Percentiles rank a stretch among this genome's conserved stretches.
Evolutionary conservation across 2,888 invertebrate genomes (phyloP).

Genomic region (Drosophila stalkeri): DNA sequence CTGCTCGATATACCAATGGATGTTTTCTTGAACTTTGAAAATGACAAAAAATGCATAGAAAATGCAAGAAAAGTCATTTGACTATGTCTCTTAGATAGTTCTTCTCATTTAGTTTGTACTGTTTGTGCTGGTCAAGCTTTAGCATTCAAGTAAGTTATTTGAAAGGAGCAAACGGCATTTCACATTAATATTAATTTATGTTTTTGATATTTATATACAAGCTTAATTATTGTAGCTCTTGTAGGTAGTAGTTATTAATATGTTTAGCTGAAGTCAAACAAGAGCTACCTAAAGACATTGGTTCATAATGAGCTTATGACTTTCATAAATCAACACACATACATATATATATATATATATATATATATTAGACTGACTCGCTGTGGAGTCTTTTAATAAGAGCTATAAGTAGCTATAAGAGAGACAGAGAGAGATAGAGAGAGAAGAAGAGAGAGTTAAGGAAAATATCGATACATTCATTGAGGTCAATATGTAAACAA

Average conservation of each 20-base stretch:
- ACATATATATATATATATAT: neutral
- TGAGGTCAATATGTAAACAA: neutral
- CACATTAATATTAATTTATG: neutral
- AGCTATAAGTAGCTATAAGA: too few relatives aligned
- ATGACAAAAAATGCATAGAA: neutral
- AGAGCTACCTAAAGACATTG: neutral
- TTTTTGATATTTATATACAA: neutral
- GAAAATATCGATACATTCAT: neutral
- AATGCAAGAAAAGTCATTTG: neutral
- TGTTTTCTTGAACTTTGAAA: neutral
- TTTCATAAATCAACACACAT: neutral
- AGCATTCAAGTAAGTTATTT: neutral
- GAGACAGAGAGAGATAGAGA: too few relatives aligned
- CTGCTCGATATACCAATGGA: conserved; percentile 4
- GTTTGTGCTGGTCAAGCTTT: neutral
- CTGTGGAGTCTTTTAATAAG: too few relatives aligned
- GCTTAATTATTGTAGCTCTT: neutral
- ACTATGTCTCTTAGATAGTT: neutral
- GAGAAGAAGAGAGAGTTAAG: too few relatives aligned
- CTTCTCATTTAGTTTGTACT: neutral
- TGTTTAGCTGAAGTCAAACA: neutral
- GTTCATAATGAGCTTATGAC: neutral
- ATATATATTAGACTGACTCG: neutral
- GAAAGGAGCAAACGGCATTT: neutral
- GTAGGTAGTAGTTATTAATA: neutral